Conservation (phyloP, 2,888 invertebrate species). For the Xestia rhomboidea region DNA sequence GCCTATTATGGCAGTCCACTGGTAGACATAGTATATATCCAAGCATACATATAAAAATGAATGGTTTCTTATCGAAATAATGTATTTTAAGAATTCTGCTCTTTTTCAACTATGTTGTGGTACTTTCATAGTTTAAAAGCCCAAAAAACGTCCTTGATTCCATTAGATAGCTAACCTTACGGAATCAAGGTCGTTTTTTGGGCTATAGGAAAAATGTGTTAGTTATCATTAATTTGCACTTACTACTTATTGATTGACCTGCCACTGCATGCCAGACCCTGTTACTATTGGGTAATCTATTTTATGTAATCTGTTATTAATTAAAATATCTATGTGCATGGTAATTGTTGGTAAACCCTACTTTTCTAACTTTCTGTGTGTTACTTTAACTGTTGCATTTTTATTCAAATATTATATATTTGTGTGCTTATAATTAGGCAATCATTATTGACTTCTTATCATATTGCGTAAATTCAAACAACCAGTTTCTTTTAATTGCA, state of each 20-base stretch:
- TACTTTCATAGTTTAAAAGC: neutral
- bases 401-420: neutral
- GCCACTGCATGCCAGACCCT: constrained; percentile 12
- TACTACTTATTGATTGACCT: neutral
- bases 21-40: neutral
- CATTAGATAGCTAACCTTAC: neutral
- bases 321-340: constrained; percentile 27
- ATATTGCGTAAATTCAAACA: neutral
- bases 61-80: neutral
- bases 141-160: too few species aligned
- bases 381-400: neutral
- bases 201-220: neutral
- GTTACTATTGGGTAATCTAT: neutral
- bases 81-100: neutral
- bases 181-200: neutral
- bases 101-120: neutral
- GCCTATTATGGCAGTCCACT: too few species aligned
- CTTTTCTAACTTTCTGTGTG: neutral
- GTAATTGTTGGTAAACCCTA: neutral
- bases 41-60: neutral
- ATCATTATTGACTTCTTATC: constrained; percentile 8
- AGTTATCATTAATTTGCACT: neutral
- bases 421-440: neutral
- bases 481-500: neutral
- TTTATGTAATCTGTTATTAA: neutral